Evolutionary conservation across 2,113 vertebrate genomes (phyloP).

Genomic region (Oncorhynchus gorbuscha): DNA sequence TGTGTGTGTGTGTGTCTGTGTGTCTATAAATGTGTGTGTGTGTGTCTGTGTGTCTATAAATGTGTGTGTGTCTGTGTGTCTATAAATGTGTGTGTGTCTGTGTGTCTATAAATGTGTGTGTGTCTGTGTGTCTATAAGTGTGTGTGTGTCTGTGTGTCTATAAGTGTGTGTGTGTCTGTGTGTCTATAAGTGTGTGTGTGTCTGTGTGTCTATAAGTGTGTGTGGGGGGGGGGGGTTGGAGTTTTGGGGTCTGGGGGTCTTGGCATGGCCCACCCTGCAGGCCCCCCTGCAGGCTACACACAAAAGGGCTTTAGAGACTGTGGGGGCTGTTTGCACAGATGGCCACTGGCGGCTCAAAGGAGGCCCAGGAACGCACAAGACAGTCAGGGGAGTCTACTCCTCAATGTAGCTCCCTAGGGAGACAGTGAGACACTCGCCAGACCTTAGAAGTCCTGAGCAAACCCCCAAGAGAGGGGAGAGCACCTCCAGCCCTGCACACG

Average conservation of each 20-base stretch:
- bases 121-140: neutral
- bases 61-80: neutral
- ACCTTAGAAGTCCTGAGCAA: constrained; percentile 9
- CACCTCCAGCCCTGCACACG: constrained; percentile 32
- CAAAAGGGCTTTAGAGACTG: constrained; percentile 46
- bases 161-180: neutral
- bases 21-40: neutral
- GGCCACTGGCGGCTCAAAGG: constrained; percentile 52
- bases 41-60: neutral
- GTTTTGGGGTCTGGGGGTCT: constrained; percentile 29
- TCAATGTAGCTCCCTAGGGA: constrained; percentile 30
- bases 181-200: neutral
- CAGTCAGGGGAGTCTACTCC: constrained; percentile 23
- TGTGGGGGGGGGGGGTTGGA: neutral
- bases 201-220: too few species aligned
- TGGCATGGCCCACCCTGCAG: constrained; percentile 20
- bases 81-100: neutral
- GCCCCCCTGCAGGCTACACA: constrained; percentile 31
- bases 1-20: constrained; percentile 1
- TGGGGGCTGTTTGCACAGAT: constrained; percentile 63
- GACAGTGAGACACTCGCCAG: constrained; percentile 20
- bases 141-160: constrained; percentile 1
- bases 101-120: neutral
- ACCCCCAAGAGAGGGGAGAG: constrained; percentile 35
- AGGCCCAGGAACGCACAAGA: constrained; percentile 44